phyloP scores from a whole-genome alignment of 2,113 vertebrate species.

The Haemorhous mexicanus region DNA sequence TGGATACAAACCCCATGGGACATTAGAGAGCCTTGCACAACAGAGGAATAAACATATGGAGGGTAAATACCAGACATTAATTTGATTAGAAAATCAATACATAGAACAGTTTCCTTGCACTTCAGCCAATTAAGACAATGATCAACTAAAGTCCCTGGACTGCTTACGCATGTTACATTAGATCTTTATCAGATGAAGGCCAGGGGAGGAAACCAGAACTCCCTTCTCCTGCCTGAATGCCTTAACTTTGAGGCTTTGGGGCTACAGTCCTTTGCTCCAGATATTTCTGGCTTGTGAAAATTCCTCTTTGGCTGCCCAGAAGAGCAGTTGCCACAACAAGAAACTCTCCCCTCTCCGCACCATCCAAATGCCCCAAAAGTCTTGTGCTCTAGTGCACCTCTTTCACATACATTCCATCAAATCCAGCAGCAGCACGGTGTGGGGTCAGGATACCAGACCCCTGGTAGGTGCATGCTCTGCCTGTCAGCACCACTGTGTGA shows the following conservation, averaged over 20 bases:
- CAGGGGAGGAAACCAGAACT: background rate
- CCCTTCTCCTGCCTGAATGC: background rate
- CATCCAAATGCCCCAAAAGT: rapidly evolving
- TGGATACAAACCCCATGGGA: background rate
- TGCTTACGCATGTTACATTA: background rate
- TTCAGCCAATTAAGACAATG: conserved; percentile 35
- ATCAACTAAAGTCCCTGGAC: background rate
- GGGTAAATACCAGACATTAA: conserved; percentile 1
- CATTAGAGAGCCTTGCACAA: background rate
- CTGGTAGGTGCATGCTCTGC: background rate
- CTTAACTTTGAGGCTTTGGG: background rate
- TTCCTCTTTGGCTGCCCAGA: background rate
- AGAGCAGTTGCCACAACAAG: rapidly evolving
- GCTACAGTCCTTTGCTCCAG: background rate
- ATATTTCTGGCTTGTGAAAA: background rate
- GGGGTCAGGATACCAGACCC: background rate
- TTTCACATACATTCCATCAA: background rate
- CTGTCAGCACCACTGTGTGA: background rate
- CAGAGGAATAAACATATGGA: conserved; percentile 2
- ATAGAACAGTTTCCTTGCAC: conserved; percentile 7
- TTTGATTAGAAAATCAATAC: conserved; percentile 51
- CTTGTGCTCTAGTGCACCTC: background rate
- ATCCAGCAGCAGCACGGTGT: background rate
- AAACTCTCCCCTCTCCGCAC: rapidly evolving
- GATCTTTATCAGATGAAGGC: background rate